Evolutionary conservation across 2,113 vertebrate genomes (phyloP).

Genomic region (Nematolebias whitei): DNA sequence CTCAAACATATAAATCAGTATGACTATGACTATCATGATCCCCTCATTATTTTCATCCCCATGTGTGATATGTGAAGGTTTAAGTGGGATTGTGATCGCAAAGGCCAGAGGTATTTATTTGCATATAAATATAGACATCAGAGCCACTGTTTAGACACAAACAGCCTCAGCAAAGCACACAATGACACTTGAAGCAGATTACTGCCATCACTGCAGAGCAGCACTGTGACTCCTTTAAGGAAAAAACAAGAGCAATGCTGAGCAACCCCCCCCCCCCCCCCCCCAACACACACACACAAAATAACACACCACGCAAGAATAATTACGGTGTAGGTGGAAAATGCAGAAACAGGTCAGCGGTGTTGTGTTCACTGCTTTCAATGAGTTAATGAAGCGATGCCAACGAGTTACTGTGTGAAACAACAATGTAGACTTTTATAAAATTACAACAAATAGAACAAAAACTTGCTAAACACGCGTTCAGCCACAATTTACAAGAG

Average conservation of each 20-base stretch:
- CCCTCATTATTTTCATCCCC: neutral
- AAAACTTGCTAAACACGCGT: too few species aligned
- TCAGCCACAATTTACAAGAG: too few species aligned
- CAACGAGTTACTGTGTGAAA: conserved; percentile 11
- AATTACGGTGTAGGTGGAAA: neutral
- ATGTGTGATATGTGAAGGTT: neutral
- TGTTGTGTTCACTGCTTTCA: conserved; percentile 15
- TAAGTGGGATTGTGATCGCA: neutral
- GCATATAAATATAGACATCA: neutral
- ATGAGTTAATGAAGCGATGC: conserved; percentile 6
- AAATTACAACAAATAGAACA: neutral
- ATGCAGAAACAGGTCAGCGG: conserved; percentile 11
- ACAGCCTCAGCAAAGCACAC: conserved; percentile 8
- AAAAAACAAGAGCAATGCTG: neutral
- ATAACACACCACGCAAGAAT: neutral
- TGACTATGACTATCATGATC: neutral
- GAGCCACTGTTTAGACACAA: neutral
- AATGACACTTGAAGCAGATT: conserved; percentile 9
- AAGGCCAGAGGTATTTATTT: conserved; percentile 10
- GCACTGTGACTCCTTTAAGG: neutral
- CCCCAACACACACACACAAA: neutral
- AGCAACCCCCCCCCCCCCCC: conserved; percentile 14
- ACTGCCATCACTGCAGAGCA: neutral
- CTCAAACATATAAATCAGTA: neutral
- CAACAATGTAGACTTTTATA: neutral